A percentile compares a stretch with the other conserved stretches of the same genome.
These are phyloP conservation scores for Baronia brevicornis DNA, from an alignment of 2,888 invertebrate species.

Conservation along the genomic window DNA sequence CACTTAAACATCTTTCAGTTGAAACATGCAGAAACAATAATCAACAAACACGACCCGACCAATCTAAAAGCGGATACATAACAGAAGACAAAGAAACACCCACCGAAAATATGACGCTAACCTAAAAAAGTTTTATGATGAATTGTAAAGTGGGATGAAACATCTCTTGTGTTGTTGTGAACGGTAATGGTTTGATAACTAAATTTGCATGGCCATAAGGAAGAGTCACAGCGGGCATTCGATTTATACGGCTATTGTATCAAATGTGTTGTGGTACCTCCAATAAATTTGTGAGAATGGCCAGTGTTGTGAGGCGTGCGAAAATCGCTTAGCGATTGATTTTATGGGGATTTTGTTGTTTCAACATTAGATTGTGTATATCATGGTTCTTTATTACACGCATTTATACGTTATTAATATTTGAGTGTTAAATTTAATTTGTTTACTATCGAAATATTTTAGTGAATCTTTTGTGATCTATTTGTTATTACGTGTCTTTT, in stretches of 20 bases:
- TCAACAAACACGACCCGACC: slow-evolving; percentile 9
- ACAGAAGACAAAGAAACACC: slow-evolving; percentile 13
- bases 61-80: slow-evolving; percentile 3
- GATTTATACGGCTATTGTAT: slow-evolving; percentile 25
- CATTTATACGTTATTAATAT: too few species aligned
- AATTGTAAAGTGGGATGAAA: slow-evolving; percentile 6
- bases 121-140: slow-evolving; percentile 10
- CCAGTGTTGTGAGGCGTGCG: slow-evolving; percentile 34
- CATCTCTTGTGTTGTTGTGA: slow-evolving; percentile 8
- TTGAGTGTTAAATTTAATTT: too few species aligned
- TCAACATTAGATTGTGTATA: too few species aligned
- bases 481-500: too few species aligned
- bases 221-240: slow-evolving; percentile 26
- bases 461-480: too few species aligned
- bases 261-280: slow-evolving; percentile 24
- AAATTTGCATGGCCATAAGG: slow-evolving; percentile 40
- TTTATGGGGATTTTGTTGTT: slow-evolving; percentile 20
- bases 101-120: slow-evolving; percentile 15
- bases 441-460: too few species aligned
- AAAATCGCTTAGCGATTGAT: slow-evolving; percentile 36
- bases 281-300: slow-evolving; percentile 27
- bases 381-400: too few species aligned
- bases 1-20: slow-evolving; percentile 4
- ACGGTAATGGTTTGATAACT: slow-evolving; percentile 21
- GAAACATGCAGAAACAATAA: slow-evolving; percentile 12